These are phyloP conservation scores for Phyto melanocephala DNA, from an alignment of 2,888 invertebrate species.

Conservation along the genomic window DNA sequence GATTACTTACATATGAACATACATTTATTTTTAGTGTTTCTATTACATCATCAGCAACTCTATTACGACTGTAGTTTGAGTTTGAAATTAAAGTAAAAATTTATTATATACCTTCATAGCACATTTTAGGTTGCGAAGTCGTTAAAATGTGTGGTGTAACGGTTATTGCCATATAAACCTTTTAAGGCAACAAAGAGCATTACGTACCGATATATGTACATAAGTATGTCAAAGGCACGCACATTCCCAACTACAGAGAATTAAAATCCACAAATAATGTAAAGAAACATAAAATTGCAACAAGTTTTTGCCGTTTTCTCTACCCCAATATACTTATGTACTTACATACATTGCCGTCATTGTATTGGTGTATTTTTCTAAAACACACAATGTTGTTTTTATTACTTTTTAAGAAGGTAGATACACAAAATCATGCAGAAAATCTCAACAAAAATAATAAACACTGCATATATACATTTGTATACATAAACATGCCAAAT, in stretches of 20 bases:
- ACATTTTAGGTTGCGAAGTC: neutral
- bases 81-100: constrained; percentile 1
- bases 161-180: neutral
- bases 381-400: constrained; percentile 3
- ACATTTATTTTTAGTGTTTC: constrained; percentile 35
- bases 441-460: neutral
- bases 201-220: neutral
- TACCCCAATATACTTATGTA: no score
- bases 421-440: constrained; percentile 45
- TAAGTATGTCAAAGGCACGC: neutral
- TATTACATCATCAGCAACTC: constrained; percentile 43
- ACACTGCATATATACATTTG: neutral
- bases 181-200: neutral
- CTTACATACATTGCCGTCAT: no score
- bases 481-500: no score
- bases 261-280: no score
- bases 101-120: neutral
- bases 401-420: neutral
- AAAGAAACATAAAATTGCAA: constrained; percentile 28
- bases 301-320: constrained; percentile 40
- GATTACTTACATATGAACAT: no score
- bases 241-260: neutral
- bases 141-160: neutral
- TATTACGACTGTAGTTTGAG: neutral
- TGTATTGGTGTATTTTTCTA: neutral